These are phyloP conservation scores for Caenorhabditis wallacei DNA, from an alignment of 2,888 invertebrate genomes.

Conservation along the genomic window DNA sequence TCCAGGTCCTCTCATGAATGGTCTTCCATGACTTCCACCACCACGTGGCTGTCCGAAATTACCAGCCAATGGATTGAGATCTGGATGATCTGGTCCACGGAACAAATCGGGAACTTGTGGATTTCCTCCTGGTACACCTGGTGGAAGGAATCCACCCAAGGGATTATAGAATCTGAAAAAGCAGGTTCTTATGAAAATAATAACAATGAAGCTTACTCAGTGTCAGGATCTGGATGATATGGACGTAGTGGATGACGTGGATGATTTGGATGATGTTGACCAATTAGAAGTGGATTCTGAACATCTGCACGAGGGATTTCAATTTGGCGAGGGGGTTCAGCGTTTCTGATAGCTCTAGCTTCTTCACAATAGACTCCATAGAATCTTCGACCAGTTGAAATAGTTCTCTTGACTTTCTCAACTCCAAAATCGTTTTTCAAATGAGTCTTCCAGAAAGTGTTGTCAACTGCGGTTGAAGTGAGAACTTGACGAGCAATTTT, in stretches of 20 bases:
- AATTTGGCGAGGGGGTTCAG: not conserved
- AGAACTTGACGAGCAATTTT: slow-evolving; percentile 12
- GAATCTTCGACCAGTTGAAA: slow-evolving; percentile 24
- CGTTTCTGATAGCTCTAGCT: slow-evolving; percentile 15
- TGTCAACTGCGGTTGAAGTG: slow-evolving; percentile 40
- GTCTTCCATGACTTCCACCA: slow-evolving; percentile 45
- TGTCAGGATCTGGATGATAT: slow-evolving; percentile 37
- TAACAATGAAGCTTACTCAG: slow-evolving; percentile 28
- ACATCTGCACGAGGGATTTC: slow-evolving; percentile 16
- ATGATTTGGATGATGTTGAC: not conserved
- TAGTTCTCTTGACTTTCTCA: slow-evolving; percentile 39
- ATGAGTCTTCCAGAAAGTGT: slow-evolving; percentile 49
- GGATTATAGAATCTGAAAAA: slow-evolving; percentile 46
- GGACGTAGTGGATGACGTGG: slow-evolving; percentile 9
- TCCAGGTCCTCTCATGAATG: slow-evolving; percentile 37
- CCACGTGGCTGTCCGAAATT: slow-evolving; percentile 42
- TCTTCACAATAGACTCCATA: slow-evolving; percentile 38
- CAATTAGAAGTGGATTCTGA: not conserved
- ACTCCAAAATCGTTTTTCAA: slow-evolving; percentile 46
- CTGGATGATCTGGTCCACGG: slow-evolving; percentile 38
- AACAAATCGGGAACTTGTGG: slow-evolving; percentile 41
- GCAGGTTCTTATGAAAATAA: not conserved
- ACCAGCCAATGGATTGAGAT: slow-evolving; percentile 45
- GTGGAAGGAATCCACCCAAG: slow-evolving; percentile 38
- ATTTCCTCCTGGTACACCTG: slow-evolving; percentile 26